phyloP scores from a whole-genome alignment of 2,113 vertebrate species.

The Triplophysa siluroides region DNA sequence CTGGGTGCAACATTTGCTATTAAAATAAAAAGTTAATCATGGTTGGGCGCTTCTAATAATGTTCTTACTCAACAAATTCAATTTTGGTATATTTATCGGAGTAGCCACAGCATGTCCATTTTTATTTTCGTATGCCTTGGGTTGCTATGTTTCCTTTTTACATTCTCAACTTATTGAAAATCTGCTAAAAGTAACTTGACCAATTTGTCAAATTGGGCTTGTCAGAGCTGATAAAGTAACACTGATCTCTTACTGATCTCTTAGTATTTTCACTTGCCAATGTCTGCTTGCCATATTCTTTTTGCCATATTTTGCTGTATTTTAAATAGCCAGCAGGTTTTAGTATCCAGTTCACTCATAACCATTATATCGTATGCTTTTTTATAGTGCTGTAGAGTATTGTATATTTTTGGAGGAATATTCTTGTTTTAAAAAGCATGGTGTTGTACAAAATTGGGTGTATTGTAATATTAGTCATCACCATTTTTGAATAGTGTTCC shows the following conservation, averaged over 20 bases:
- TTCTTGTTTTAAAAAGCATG: no score
- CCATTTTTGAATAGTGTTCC: no score
- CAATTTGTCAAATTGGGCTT: not conserved
- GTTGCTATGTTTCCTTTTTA: not conserved
- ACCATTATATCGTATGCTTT: no score
- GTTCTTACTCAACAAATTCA: conserved; percentile 43
- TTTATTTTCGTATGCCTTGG: not conserved
- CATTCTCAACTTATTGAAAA: not conserved
- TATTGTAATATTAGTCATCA: no score
- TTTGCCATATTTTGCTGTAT: no score
- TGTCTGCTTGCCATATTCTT: not conserved
- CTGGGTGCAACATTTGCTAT: conserved; percentile 52
- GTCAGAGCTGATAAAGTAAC: not conserved
- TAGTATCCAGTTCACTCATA: no score
- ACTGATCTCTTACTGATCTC: not conserved
- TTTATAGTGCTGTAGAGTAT: no score
- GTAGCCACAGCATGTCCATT: conserved; percentile 5
- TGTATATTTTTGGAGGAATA: no score
- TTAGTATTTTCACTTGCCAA: not conserved
- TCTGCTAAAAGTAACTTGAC: not conserved
- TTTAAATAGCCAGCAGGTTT: no score
- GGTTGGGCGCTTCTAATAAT: conserved; percentile 50
- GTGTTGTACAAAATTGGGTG: no score
- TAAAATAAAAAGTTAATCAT: conserved; percentile 49
- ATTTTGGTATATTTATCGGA: conserved; percentile 23